phyloP scores from a whole-genome alignment of 2,888 invertebrate species.

The Drosophila meridionalis region DNA sequence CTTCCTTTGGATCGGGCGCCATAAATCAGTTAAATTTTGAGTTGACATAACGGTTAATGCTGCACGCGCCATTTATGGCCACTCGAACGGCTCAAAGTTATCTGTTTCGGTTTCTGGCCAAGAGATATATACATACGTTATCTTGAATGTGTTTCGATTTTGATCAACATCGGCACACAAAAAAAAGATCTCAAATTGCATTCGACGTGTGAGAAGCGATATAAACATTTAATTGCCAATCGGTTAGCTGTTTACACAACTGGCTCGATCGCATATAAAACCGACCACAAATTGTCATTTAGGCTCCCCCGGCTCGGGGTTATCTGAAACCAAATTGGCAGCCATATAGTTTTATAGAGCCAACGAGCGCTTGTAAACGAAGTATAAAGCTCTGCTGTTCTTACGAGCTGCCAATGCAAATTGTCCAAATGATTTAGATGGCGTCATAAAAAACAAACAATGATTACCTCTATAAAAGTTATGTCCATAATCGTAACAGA shows the following conservation, averaged over 20 bases:
- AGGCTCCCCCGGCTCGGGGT: constrained; percentile 35
- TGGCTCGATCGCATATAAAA: constrained; percentile 42
- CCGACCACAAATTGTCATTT: constrained; percentile 77
- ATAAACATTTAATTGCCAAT: constrained; percentile 73
- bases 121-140: neutral
- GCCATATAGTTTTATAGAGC: constrained; percentile 70
- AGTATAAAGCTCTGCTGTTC: constrained; percentile 38
- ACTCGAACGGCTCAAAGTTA: constrained; percentile 31
- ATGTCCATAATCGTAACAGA: constrained; percentile 6
- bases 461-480: constrained; percentile 18
- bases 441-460: constrained; percentile 28
- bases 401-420: constrained; percentile 34
- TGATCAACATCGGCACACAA: constrained; percentile 27
- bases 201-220: constrained; percentile 70
- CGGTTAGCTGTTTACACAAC: constrained; percentile 44
- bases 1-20: constrained; percentile 56
- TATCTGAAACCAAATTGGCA: constrained; percentile 58
- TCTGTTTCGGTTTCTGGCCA: constrained; percentile 9
- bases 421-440: constrained; percentile 31
- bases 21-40: constrained; percentile 66
- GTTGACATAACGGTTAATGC: constrained; percentile 52
- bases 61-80: constrained; percentile 65
- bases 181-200: constrained; percentile 47
- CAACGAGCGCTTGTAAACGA: constrained; percentile 23
- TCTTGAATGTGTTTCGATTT: constrained; percentile 11